Evolutionary conservation across 64 coral and sea anemone genomes (phyloP), one percentile per base, ranked within the genome.

Genomic region (Actinia tenebrosa): DNA sequence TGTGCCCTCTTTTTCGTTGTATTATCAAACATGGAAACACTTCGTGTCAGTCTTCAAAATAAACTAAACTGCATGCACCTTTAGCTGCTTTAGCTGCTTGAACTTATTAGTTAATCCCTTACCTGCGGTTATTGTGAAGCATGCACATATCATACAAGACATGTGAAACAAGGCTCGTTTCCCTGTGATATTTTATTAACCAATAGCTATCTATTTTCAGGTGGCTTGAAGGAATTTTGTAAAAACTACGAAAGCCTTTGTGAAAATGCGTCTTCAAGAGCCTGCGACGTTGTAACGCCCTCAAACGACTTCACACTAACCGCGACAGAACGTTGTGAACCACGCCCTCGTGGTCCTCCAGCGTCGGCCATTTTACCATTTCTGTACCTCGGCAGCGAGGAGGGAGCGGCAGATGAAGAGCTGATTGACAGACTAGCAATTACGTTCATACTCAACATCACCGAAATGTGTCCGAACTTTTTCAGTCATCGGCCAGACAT

Each of bases 341-440:
- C 83, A 58, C 84, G 90, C 68, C 96, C 96, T 44, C 92, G 89
- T 61, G 97, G 97, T 52, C 86, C 97, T 14, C 93, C 97, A 14
- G 88, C 94, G 80, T 91, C 93, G 37, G 86, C 91, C 25, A 99
- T 99, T 26, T 75, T 99, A 26, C 97, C 97, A 19, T 92, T 82
- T 47, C 79, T 99, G 64, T 99, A 90, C 86, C 93, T 99, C 82
- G 97, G 97, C 43, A 99, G 94, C 66, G 88, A 95, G 82, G 93
- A 95, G 77, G 91, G 97, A 43, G 97, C 97, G 2, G 90, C 97
- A 23, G 93, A 99, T 63, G 97, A 99, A 84, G 86, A 91, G 16
- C 82, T 99, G 86, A 92, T 99, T 90, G 97, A 99, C 86, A 93
- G 88, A 84, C 63, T 99, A 77, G 84, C 91, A 50, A 99, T 99